Percentiles rank a stretch among this genome's conserved stretches.
phyloP scores from a whole-genome alignment of 2,888 invertebrate genomes.

The Euzophera pinguis region DNA sequence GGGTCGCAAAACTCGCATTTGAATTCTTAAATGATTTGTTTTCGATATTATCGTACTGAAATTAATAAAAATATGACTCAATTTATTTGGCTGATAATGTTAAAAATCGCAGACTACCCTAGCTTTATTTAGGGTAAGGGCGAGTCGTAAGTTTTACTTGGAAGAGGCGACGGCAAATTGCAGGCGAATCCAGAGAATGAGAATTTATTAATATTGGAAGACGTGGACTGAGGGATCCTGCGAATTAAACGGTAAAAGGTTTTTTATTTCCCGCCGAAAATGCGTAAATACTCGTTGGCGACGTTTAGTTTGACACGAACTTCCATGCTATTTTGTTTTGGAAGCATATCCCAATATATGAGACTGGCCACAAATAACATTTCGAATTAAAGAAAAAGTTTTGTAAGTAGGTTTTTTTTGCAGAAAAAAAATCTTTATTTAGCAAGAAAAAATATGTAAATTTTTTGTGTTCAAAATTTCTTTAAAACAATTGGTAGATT shows the following conservation, averaged over 20 bases:
- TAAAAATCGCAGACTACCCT: slow-evolving; percentile 44
- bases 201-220: slow-evolving; percentile 78
- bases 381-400: slow-evolving; percentile 1
- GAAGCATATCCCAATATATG: slow-evolving; percentile 4
- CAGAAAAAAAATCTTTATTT: too few species aligned
- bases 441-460: too few species aligned
- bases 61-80: slow-evolving; percentile 43
- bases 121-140: slow-evolving; percentile 61
- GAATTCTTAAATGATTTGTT: too few species aligned
- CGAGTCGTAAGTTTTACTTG: slow-evolving; percentile 67
- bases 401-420: neutral
- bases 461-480: too few species aligned
- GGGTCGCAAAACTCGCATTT: too few species aligned
- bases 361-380: slow-evolving; percentile 4
- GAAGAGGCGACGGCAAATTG: slow-evolving; percentile 68
- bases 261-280: slow-evolving; percentile 42
- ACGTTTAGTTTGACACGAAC: slow-evolving; percentile 20
- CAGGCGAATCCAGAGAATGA: slow-evolving; percentile 70
- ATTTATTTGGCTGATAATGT: slow-evolving; percentile 39
- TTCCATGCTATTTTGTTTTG: neutral
- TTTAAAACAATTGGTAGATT: too few species aligned
- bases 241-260: slow-evolving; percentile 65
- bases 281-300: slow-evolving; percentile 28
- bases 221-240: slow-evolving; percentile 36
- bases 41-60: neutral